Conservation (phyloP, 2,888 invertebrate genomes). For the Mylabris sibirica region DNA sequence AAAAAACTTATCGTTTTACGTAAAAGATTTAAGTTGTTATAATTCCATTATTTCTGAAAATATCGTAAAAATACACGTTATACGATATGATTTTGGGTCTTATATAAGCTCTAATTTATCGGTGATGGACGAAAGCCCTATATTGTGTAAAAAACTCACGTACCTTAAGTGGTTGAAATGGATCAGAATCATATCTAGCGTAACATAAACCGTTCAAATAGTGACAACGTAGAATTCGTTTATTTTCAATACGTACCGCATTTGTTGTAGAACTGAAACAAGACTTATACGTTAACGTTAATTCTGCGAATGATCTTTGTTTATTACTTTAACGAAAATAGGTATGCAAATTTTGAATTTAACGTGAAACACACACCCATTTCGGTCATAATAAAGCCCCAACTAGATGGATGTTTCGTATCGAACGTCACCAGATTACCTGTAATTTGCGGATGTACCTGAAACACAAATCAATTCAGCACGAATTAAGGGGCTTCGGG, state of each 20-base stretch:
- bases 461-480: too few relatives aligned
- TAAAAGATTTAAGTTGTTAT: too few relatives aligned
- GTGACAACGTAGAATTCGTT: constrained; percentile 55
- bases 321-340: constrained; percentile 62
- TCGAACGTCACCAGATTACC: constrained; percentile 64
- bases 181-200: constrained; percentile 60
- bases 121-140: too few relatives aligned
- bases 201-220: constrained; percentile 62
- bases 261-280: not conserved
- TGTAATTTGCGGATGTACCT: constrained; percentile 60
- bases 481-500: too few relatives aligned
- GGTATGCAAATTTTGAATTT: constrained; percentile 67
- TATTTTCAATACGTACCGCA: not conserved
- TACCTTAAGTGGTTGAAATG: constrained; percentile 50
- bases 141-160: too few relatives aligned
- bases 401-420: constrained; percentile 53
- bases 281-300: not conserved
- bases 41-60: too few relatives aligned
- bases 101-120: too few relatives aligned
- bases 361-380: constrained; percentile 71
- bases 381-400: constrained; percentile 70
- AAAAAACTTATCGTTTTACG: too few relatives aligned
- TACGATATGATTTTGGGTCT: too few relatives aligned
- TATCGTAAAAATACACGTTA: too few relatives aligned
- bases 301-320: too few relatives aligned